Evolutionary conservation across 2,113 vertebrate genomes (phyloP), one percentile per base, ranked within the genome.

Genomic region (Podocnemis expansa): DNA sequence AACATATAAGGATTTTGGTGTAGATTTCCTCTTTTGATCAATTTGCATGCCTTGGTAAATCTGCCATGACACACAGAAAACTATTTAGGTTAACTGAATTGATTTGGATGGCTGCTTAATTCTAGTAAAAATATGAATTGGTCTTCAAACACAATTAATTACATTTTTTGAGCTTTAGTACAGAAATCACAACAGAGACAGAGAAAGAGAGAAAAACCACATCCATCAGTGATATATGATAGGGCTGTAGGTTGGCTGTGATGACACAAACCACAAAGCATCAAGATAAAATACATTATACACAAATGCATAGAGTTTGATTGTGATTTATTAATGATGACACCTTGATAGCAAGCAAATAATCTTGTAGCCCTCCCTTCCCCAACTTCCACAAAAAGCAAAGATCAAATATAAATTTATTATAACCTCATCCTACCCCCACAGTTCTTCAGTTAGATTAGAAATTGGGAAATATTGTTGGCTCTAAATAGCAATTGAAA

Each of bases 401-500:
- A 52, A 81, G 24, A 43, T 80, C 60, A 89, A 89, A 90, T 93
- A 80, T 25, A 9, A 93, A 89, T 17, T 91, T 87, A 80, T 85
- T 91, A 91, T 84, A 78, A 88, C 80, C 82, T 88, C 82, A n/a
- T n/a, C n/a, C n/a, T n/a, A n/a, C 91, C 34, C 27, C 91, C 5
- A 81, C 27, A 83, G 91, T 92, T 60, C 45, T 96, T 84, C 58
- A 31, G 67, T 51, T 88, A 85, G 78, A 85, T 81, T 88, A 91
- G 24, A 27, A 89, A 94, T 85, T 93, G 38, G n/a, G 82, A 89
- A 81, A 10, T 88, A 67, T 54, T 14, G 17, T 89, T 89, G 76
- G 82, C 31, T 52, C 29, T 92, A 93, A 91, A 89, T 75, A 94
- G 21, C 76, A 96, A 82, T 45, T 78, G 86, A 82, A 87, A 87